Evolutionary conservation across 2,797 vertebrate species (phyloP).

Genomic region (Labeo calbasu): DNA sequence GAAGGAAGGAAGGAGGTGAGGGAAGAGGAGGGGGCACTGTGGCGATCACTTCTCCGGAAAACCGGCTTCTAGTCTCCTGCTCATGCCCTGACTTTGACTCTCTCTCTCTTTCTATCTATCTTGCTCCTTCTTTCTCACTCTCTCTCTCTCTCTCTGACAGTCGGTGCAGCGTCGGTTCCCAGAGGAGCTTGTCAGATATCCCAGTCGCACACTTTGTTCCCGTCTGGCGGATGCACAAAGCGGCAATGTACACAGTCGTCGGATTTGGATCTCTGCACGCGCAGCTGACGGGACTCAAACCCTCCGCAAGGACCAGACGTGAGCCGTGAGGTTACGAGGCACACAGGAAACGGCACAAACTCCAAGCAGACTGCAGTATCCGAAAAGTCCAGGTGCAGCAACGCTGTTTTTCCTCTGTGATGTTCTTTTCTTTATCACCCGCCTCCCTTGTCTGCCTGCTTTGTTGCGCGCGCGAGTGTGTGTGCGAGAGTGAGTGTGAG

Average conservation of each 20-base stretch:
- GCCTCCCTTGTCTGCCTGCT: constrained; percentile 34
- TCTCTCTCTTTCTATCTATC: constrained; percentile 30
- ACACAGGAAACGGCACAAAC: constrained; percentile 33
- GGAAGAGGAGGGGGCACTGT: constrained; percentile 59
- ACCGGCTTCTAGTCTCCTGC: constrained; percentile 61
- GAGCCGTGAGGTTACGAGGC: constrained; percentile 7
- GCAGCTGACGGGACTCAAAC: constrained; percentile 46
- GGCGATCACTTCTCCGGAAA: constrained; percentile 59
- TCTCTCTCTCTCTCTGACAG: constrained; percentile 39
- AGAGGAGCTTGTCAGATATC: constrained; percentile 60
- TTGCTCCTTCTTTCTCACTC: constrained; percentile 28
- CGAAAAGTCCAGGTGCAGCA: constrained; percentile 30
- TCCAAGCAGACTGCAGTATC: constrained; percentile 49
- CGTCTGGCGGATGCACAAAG: constrained; percentile 56
- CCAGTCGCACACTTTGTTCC: constrained; percentile 52
- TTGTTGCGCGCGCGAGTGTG: constrained; percentile 48
- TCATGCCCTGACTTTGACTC: constrained; percentile 63
- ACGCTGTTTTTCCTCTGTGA: constrained; percentile 33
- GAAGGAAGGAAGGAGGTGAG: constrained; percentile 63
- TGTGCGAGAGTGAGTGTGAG: constrained; percentile 51
- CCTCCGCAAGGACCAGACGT: constrained; percentile 12
- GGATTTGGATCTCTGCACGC: constrained; percentile 41
- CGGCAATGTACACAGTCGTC: constrained; percentile 60
- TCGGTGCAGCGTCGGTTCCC: constrained; percentile 55
- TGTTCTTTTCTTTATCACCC: constrained; percentile 36